Evolutionary conservation across 2,888 invertebrate genomes (phyloP).

Genomic region (Amphimallon solstitiale): DNA sequence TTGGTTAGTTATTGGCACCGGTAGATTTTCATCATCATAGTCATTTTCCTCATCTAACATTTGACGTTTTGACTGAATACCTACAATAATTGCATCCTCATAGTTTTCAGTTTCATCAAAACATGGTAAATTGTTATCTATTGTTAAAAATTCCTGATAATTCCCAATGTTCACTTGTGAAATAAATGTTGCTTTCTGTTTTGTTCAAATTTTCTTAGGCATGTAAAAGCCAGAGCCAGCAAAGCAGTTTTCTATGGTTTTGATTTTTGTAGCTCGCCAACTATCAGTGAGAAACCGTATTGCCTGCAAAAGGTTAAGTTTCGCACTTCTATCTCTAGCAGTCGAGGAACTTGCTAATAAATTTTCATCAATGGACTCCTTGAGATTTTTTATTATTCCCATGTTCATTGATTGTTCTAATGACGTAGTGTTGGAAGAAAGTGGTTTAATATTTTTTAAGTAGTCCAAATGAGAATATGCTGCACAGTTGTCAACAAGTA

Average conservation of each 20-base stretch:
- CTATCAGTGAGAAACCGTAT: neutral
- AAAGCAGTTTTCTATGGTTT: conserved; percentile 5
- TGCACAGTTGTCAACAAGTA: too few relatives aligned
- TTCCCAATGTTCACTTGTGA: conserved; percentile 16
- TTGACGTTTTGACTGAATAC: conserved; percentile 37
- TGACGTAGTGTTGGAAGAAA: too few relatives aligned
- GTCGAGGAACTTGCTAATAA: too few relatives aligned
- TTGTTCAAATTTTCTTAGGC: neutral
- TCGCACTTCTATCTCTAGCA: neutral
- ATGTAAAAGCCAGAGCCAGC: neutral
- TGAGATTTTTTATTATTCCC: too few relatives aligned
- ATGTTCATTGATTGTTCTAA: too few relatives aligned
- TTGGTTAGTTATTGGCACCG: conserved; percentile 37
- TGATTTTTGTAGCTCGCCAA: neutral
- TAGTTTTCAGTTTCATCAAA: conserved; percentile 34
- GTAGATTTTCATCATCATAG: conserved; percentile 7
- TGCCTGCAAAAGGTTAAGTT: conserved; percentile 2
- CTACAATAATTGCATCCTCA: conserved; percentile 38
- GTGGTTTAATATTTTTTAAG: too few relatives aligned
- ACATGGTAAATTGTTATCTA: conserved; percentile 40
- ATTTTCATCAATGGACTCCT: too few relatives aligned
- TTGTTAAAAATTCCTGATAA: conserved; percentile 35
- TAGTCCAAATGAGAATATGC: too few relatives aligned
- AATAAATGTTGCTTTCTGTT: neutral
- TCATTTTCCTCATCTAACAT: conserved; percentile 34